Evolutionary conservation across 2,113 vertebrate genomes (phyloP), one percentile per base, ranked within the genome.

Genomic region (Oreamnos americanus): DNA sequence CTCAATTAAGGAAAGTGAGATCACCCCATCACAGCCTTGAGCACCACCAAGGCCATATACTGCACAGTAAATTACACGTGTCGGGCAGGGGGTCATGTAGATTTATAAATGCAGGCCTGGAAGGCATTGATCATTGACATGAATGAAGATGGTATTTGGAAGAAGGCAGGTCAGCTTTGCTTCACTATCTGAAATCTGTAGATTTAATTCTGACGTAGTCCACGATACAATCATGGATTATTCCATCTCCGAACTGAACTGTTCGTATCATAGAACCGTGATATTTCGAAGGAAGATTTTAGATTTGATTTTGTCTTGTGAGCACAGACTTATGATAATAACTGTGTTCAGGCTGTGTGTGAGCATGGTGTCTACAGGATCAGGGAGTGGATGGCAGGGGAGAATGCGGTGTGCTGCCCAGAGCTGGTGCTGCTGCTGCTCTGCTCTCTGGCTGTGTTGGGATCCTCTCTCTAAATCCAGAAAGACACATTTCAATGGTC

Each of bases 261-360:
- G n/a, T 51, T 23, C 9, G 1, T 57, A 47, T 85, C 19, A 19
- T 6, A 84, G 51, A 74, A 28, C 51, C 57, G 9, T 9, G 9
- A 7, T 93, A 81, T 94, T 97, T 57, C 4, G 88, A 30, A 26
- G 57, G 89, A 74, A 89, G 83, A 95, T 60, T 96, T 97, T 87
- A 96, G 90, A 96, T 39, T 97, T 96, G 83, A 30, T 96, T 81
- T 98, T 97, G n/a, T 97, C 49, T 36, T 14, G 95, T 82, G 95
- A 97, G 45, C 15, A 17, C 49, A 25, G 89, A 28, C 43, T 98
- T 51, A 57, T 96, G 87, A 53, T 19, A 33, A 36, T 95, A 97
- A 60, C 53, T 1, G 4, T 76, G 23, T 86, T 97, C 86, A 36
- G 91, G 89, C 83, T 97, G 64, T 82, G 25, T 86, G 87, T 1